Evolutionary conservation across 2,113 vertebrate genomes (phyloP), one percentile per base, ranked within the genome.

Genomic region (Daphoenositta chrysoptera): DNA sequence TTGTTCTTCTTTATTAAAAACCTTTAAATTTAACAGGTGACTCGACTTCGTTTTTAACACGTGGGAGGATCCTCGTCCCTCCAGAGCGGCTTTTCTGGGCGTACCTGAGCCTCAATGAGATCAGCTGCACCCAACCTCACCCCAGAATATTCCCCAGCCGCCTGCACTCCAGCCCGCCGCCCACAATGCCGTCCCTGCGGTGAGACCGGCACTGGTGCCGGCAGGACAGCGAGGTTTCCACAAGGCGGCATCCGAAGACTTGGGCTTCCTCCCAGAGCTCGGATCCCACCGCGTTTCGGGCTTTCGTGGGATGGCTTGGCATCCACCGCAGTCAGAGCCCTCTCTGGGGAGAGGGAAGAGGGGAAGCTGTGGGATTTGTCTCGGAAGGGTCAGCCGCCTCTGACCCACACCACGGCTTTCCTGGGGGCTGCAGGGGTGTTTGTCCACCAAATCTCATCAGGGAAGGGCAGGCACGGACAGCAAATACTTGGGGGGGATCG

Each of bases 241-340:
- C 96, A 91, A 97, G 95, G 87, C 95, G 95, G 95, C 95, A 95
- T 89, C 66, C 13, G 72, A 79, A 93, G 94, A 94, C 92, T 53
- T 91, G 65, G 10, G 5, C 61, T 94, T 85, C 19, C 31, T 81
- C 2, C 27, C 37, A 7, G 44, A 44, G 48, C 57, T 65, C 70
- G 28, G 28, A 60, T 4, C 31, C 44, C 27, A 1, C 71, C 26
- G 57, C 20, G 6, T 47, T 81, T 11, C 7, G 8, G 15, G 27
- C 4, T 83, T 83, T n/a, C 1, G 10, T 9, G 37, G n/a, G 13
- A 18, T 11, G 22, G 5, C 35, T 68, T 27, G 26, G 35, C 27
- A 51, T 4, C 21, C 24, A 7, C 51, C 28, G 82, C 40, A 11
- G 35, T 1, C 48, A 22, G 13, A 79, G 24, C 12, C 9, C 22